These are phyloP conservation scores for Diadophis punctatus DNA, from an alignment of 2,113 vertebrate species.

Conservation along the genomic window DNA sequence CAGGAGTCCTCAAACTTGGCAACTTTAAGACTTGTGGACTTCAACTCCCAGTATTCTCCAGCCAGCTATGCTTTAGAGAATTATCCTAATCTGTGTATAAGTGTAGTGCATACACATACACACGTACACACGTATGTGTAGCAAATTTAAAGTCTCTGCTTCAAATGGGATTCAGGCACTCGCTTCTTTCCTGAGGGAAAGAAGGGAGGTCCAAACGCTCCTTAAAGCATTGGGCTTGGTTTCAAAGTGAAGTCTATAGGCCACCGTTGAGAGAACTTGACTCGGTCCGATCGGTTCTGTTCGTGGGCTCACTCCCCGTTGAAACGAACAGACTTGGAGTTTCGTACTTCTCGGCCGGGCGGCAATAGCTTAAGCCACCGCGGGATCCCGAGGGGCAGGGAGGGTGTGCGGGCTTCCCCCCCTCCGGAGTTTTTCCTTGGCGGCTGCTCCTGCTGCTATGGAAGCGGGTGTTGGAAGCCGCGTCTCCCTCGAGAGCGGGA, in stretches of 20 bases:
- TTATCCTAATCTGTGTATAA: not conserved
- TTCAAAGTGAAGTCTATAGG: not conserved
- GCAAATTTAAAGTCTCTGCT: not conserved
- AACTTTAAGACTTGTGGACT: too few relatives aligned
- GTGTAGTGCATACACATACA: not conserved
- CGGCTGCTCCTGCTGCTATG: slow-evolving; percentile 18
- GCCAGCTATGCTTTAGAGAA: too few relatives aligned
- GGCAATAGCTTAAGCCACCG: not conserved
- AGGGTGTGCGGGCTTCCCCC: not conserved
- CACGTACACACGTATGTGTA: not conserved
- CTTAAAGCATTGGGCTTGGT: too few relatives aligned
- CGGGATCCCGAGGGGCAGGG: not conserved
- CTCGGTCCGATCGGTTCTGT: not conserved
- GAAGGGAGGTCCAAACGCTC: not conserved
- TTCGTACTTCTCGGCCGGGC: not conserved
- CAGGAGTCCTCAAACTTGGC: too few relatives aligned
- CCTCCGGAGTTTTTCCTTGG: not conserved
- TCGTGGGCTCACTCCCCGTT: not conserved
- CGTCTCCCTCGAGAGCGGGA: slow-evolving; percentile 16
- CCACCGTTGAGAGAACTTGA: not conserved
- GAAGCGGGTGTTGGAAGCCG: slow-evolving; percentile 10
- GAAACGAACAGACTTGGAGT: not conserved
- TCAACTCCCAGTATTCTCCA: too few relatives aligned
- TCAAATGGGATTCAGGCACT: not conserved
- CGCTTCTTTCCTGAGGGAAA: not conserved